A percentile compares a stretch with the other conserved stretches of the same genome.
phyloP scores from a whole-genome alignment of 2,888 invertebrate genomes.

The Alsophila aescularia region DNA sequence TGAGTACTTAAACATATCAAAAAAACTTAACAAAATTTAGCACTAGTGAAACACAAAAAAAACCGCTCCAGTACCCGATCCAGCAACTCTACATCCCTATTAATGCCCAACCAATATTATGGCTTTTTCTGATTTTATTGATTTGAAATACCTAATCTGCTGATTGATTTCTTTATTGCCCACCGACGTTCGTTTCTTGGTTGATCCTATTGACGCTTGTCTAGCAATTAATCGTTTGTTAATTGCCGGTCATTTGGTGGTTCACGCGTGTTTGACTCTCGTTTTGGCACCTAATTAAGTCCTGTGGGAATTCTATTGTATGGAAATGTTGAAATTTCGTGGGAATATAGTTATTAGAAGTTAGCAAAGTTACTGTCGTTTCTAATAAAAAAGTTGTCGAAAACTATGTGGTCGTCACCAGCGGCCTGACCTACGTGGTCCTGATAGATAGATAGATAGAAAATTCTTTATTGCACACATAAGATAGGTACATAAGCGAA shows the following conservation, averaged over 20 bases:
- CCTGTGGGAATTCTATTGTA: constrained; percentile 67
- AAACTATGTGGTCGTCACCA: too few relatives aligned
- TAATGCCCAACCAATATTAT: constrained; percentile 63
- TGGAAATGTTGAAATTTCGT: constrained; percentile 41
- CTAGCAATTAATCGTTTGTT: constrained; percentile 73
- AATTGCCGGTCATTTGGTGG: constrained; percentile 75
- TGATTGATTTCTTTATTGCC: constrained; percentile 84
- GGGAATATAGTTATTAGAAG: constrained; percentile 36
- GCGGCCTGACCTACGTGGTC: too few relatives aligned
- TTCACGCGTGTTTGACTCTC: constrained; percentile 72
- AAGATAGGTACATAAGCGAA: too few relatives aligned
- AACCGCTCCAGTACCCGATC: constrained; percentile 42
- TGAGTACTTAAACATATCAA: too few relatives aligned
- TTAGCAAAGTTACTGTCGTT: background rate
- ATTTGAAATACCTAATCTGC: constrained; percentile 82
- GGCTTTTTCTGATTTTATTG: constrained; percentile 81
- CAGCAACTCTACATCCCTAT: constrained; percentile 49
- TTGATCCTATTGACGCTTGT: constrained; percentile 75
- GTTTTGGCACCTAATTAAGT: constrained; percentile 80
- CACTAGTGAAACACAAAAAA: background rate
- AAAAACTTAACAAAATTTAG: too few relatives aligned
- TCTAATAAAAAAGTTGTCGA: too few relatives aligned
- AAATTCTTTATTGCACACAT: too few relatives aligned
- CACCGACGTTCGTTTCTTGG: constrained; percentile 65
- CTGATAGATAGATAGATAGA: too few relatives aligned